Evolutionary conservation across 1,140 invertebrate species (phyloP), one percentile per base, ranked within the genome.

Genomic region (Trachymyrmex cornetzi): DNA sequence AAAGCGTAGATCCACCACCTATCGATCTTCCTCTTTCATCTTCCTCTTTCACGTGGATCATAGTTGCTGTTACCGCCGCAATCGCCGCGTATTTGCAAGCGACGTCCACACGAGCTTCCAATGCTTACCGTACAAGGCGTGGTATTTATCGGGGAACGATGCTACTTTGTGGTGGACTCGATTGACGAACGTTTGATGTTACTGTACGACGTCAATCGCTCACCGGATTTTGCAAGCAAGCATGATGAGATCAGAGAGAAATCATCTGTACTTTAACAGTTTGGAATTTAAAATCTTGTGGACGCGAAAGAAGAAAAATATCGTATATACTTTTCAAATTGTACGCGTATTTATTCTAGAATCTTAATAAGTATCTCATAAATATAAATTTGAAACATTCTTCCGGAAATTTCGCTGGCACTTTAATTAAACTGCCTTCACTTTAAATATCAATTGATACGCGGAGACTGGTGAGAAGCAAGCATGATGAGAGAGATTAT

Each of bases 21-120:
- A 84, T 84, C 69, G 69, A 84, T 84, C 80, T 61, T 48, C n/a
- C 80, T 75, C 80, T 84, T 84, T 84, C 69, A 50, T 75, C 80
- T 34, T 34, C 30, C 30, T 75, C 38, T 48, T 57, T 57, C 48
- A 27, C 14, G 24, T 34, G 38, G 57, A 75, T 55, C 34, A 27
- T 57, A 2, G 77, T 44, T 50, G 66, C 30, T 12, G 24, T 74
- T 44, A 67, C 64, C 48, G 22, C 53, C 38, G 69, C 80, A 84
- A 50, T 75, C 38, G 80, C 67, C 55, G 19, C 53, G 55, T 84
- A 84, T 84, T 84, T 84, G 69, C 71, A 75, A 75, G 30, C 80
- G 55, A 74, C 67, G 55, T 61, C 38, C 55, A 61, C 55, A 74
- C 69, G 63, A 38, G 48, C 63, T 44, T 24, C 24, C 61, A 3